Conservation (phyloP, 2,113 vertebrate genomes). For the Oreochromis spilurus region DNA sequence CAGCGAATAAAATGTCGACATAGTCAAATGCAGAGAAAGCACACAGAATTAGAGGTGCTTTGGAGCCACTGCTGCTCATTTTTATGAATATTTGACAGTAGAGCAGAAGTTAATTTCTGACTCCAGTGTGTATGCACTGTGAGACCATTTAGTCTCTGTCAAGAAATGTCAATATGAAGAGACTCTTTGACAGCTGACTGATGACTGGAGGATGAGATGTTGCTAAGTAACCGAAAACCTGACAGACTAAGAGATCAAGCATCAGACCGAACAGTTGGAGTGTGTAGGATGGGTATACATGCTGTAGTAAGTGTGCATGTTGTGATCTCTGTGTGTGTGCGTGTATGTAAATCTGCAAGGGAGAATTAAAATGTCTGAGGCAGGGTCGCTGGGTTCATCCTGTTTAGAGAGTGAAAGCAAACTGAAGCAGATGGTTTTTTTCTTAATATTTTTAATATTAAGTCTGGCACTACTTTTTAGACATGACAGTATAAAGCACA, state of each 20-base stretch:
- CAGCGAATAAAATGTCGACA: background rate
- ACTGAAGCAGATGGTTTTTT: background rate
- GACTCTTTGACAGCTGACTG: constrained; percentile 40
- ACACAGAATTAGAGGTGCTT: background rate
- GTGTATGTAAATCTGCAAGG: background rate
- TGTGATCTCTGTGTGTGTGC: background rate
- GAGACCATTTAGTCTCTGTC: constrained; percentile 5
- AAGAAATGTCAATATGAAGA: constrained; percentile 26
- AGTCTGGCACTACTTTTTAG: background rate
- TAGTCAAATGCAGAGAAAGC: background rate
- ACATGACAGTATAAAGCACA: background rate
- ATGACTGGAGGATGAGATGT: constrained; percentile 44
- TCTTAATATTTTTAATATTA: background rate
- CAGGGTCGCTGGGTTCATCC: background rate
- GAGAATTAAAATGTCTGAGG: background rate
- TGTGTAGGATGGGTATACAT: constrained; percentile 35
- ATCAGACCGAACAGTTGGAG: constrained; percentile 43
- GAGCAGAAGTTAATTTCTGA: background rate
- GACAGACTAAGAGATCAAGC: constrained; percentile 52
- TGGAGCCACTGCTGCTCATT: constrained; percentile 5
- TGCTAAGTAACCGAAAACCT: constrained; percentile 62
- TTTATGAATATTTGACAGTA: background rate
- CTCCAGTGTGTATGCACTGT: background rate
- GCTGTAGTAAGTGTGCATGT: constrained; percentile 7
- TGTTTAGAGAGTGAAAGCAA: background rate